Base-by-base conservation (phyloP, 2,797 vertebrate species). In the Halcyon leucocephala region DNA sequence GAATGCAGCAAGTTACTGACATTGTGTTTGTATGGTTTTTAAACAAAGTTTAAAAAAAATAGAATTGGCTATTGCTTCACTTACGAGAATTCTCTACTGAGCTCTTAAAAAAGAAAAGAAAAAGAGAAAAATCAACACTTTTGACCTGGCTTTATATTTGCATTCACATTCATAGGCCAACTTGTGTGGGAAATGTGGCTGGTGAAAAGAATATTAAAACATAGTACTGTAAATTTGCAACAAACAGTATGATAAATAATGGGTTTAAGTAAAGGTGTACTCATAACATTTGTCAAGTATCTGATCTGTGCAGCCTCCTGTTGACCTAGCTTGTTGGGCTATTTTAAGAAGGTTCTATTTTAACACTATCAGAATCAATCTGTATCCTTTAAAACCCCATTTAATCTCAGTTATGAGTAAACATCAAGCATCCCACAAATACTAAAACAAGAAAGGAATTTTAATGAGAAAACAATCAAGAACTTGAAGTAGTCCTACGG, bases 401-500 rank as follows among this genome's bases (percentile, higher is more conserved):
- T 93, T 95, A 93, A 96, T 54, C 57, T 54, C n/a, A 86, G 31
- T 66, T 73, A 80, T 15, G 49, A 92, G 46, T 81, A 91, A 95
- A 90, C 79, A 96, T 70, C 82, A 90, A 91, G 67, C 67, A 89
- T 81, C 86, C 61, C 87, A 91, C 54, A 86, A 86, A 86, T 48
- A 94, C 67, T 86, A 85, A 85, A 92, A 79, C 26, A 71, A 89
- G 93, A 93, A 83, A 96, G 82, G 88, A 93, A 97, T 97, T 93
- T 97, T 95, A 95, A 95, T 61, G 86, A 96, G 54, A 80, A 95
- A 82, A 58, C 71, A 90, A 91, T n/a, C 86, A 86, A 87, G 77
- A 90, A 86, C 52, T 86, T 55, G 22, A 72, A 90, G 82, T 0
- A 86, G 71, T 42, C 85, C 73, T 65, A 73, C n/a, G 1, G 78